Conservation (phyloP, 92 coral and sea anemone genomes). For the Actinostola sp. region DNA sequence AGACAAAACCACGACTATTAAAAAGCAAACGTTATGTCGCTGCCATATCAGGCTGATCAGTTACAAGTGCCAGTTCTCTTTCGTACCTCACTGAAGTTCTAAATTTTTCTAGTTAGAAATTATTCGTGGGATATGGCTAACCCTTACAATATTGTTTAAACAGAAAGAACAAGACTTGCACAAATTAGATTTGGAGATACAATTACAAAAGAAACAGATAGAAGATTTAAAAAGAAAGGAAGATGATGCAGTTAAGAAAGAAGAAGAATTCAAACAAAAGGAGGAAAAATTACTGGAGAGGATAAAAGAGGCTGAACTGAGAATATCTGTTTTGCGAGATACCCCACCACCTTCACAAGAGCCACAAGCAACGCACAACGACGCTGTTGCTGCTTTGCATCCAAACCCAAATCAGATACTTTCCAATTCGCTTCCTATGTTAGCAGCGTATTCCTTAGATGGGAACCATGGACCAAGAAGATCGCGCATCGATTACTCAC, state of each 20-base stretch:
- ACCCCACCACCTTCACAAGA: constrained; percentile 58
- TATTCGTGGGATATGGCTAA: too few relatives aligned
- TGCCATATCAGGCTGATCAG: too few relatives aligned
- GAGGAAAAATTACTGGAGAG: constrained; percentile 70
- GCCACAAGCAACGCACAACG: constrained; percentile 3
- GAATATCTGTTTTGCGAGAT: constrained; percentile 40
- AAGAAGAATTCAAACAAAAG: constrained; percentile 63
- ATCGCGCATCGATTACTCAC: neutral
- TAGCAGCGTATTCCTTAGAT: neutral
- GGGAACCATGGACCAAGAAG: neutral
- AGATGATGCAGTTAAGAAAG: constrained; percentile 49
- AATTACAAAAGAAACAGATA: constrained; percentile 32
- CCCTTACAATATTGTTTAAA: neutral
- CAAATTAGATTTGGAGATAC: constrained; percentile 17
- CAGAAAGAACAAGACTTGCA: constrained; percentile 27
- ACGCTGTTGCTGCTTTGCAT: neutral
- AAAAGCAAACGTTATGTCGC: too few relatives aligned
- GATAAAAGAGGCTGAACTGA: constrained; percentile 54
- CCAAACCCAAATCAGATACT: neutral
- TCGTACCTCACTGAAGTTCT: too few relatives aligned
- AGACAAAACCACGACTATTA: too few relatives aligned
- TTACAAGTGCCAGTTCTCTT: too few relatives aligned
- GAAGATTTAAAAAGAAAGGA: constrained; percentile 67
- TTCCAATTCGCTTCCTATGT: neutral
- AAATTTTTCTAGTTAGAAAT: too few relatives aligned